Evolutionary conservation across 2,888 invertebrate species (phyloP).

Genomic region (Beris chalybata): DNA sequence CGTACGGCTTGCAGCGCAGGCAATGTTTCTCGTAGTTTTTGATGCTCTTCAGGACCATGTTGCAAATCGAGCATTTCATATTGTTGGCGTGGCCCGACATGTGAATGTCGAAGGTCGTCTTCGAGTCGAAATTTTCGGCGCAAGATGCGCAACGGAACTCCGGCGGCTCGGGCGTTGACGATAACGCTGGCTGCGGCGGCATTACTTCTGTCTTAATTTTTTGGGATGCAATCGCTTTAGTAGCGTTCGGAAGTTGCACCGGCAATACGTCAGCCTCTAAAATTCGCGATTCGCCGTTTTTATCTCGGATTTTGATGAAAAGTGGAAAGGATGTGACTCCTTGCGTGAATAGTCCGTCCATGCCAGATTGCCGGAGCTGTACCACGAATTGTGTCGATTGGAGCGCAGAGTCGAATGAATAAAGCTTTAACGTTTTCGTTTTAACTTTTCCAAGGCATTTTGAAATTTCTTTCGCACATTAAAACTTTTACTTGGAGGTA

Average conservation of each 20-base stretch:
- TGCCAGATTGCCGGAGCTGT: neutral
- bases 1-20: constrained; percentile 55
- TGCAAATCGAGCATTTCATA: constrained; percentile 56
- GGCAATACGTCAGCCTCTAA: neutral
- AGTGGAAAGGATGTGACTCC: too few relatives aligned
- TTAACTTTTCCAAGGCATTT: neutral
- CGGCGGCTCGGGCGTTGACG: constrained; percentile 36
- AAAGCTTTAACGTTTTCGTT: constrained; percentile 37
- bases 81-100: constrained; percentile 55
- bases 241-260: neutral
- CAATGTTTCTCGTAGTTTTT: constrained; percentile 57
- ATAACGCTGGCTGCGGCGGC: neutral
- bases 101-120: constrained; percentile 54
- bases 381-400: neutral
- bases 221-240: neutral
- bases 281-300: constrained; percentile 25
- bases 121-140: constrained; percentile 53
- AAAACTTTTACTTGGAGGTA: too few relatives aligned
- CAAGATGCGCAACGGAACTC: constrained; percentile 52
- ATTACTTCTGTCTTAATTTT: neutral
- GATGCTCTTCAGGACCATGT: constrained; percentile 54
- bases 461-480: too few relatives aligned
- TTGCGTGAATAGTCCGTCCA: neutral
- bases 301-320: too few relatives aligned
- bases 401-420: too few relatives aligned